phyloP scores from a whole-genome alignment of 2,888 invertebrate genomes.

The Fissipunctia ypsillon region DNA sequence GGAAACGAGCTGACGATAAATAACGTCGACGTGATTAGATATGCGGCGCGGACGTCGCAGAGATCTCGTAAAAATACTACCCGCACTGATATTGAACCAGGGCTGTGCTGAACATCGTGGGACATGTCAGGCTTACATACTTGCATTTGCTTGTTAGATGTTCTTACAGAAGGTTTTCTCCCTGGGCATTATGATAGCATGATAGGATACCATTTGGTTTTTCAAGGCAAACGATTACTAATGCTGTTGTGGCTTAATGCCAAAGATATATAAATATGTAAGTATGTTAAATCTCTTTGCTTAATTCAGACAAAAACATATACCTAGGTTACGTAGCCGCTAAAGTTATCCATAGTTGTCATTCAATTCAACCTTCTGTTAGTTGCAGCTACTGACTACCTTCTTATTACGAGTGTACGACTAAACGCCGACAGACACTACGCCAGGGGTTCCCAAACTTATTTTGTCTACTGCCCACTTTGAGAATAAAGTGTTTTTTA shows the following conservation, averaged over 20 bases:
- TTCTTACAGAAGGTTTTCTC: not conserved
- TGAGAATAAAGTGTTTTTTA: too few relatives aligned
- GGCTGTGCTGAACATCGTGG: slow-evolving; percentile 30
- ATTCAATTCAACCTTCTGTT: not conserved
- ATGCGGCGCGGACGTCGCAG: slow-evolving; percentile 72
- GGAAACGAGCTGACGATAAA: slow-evolving; percentile 62
- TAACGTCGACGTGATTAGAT: slow-evolving; percentile 72
- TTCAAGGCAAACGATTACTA: not conserved
- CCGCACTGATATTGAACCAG: slow-evolving; percentile 74
- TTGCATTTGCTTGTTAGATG: not conserved
- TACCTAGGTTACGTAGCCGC: too few relatives aligned
- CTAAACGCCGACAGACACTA: too few relatives aligned
- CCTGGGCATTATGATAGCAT: not conserved
- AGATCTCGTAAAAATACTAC: slow-evolving; percentile 82
- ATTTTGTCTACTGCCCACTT: too few relatives aligned
- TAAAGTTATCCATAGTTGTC: not conserved
- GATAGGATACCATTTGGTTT: not conserved
- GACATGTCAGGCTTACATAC: not conserved
- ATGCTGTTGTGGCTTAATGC: not conserved
- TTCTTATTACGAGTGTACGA: too few relatives aligned
- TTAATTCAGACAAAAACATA: not conserved
- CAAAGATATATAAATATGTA: not conserved
- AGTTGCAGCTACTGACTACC: not conserved
- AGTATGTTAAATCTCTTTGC: not conserved
- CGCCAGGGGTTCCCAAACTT: too few relatives aligned